Base-by-base conservation (phyloP, 2,797 vertebrate genomes). In the Myripristis murdjan region DNA sequence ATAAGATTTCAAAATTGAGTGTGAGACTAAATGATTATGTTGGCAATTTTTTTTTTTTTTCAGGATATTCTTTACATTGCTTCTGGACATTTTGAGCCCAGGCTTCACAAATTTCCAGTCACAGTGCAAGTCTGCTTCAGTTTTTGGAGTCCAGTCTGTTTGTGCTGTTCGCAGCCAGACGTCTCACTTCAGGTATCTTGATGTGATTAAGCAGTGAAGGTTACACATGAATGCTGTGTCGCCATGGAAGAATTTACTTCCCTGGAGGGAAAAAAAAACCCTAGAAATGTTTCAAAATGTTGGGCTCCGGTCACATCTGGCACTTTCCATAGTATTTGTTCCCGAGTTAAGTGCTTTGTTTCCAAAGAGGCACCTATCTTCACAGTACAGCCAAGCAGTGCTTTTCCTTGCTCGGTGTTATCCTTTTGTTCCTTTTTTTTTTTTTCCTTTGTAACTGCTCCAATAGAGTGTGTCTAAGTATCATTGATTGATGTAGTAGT, bases 401-500 rank as follows among this genome's bases (percentile, higher is more conserved):
- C 31, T 14, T 53, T 28, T 70, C 48, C 6, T 23, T 18, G 28
- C 33, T 33, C n/a, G 10, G 31, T 10, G 26, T n/a, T 35, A 8
- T 62, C 31, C 58, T 39, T 54, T 33, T 44, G 23, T 43, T 59
- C n/a, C n/a, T n/a, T n/a, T n/a, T n/a, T n/a, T n/a, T n/a, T n/a
- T n/a, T n/a, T n/a, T 33, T 28, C 56, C n/a, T 54, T 46, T 61
- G 67, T 43, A 64, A 64, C 60, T 65, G 68, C 59, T 81, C 64
- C 70, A 70, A 4, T 43, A 24, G 81, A 66, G 59, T 72, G 56
- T 47, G 55, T 80, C 64, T 73, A 58, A 59, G 54, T 41, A 33
- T 65, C 76, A 79, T 22, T 75, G 80, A 83, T 67, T 66, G 71
- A 84, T 85, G 31, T 23, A 49, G 58, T 53, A 33, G 63, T 49